Evolutionary conservation across 2,888 invertebrate genomes (phyloP).

Genomic region (Acanthosepion esculentum): DNA sequence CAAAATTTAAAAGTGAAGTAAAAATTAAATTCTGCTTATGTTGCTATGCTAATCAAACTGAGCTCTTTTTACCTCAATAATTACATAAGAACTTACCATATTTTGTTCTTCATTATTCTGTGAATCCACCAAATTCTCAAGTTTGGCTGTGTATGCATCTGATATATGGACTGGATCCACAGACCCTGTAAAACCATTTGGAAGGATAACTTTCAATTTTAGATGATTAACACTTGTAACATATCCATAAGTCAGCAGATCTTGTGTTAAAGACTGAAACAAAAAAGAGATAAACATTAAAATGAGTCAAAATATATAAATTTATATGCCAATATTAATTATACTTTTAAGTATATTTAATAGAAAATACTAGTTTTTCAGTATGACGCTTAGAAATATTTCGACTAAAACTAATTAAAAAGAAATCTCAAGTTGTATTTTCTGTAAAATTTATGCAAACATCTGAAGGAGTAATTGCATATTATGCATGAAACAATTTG

Average conservation of each 20-base stretch:
- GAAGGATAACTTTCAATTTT: neutral
- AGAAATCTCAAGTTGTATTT: too few relatives aligned
- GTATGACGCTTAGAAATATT: too few relatives aligned
- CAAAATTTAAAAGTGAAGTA: too few relatives aligned
- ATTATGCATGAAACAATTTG: too few relatives aligned
- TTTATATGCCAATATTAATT: neutral
- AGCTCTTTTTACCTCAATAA: too few relatives aligned
- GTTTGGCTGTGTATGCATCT: neutral
- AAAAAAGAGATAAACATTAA: neutral
- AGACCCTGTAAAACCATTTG: constrained; percentile 36
- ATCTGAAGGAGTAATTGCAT: too few relatives aligned
- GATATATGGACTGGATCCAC: neutral
- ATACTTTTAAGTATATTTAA: too few relatives aligned
- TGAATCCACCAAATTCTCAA: neutral
- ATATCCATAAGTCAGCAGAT: constrained; percentile 39
- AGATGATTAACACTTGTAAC: neutral
- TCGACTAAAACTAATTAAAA: too few relatives aligned
- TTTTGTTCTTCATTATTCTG: neutral
- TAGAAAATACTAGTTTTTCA: too few relatives aligned
- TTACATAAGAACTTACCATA: neutral
- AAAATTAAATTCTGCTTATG: too few relatives aligned
- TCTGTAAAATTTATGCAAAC: too few relatives aligned
- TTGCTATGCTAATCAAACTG: too few relatives aligned
- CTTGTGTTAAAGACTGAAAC: neutral
- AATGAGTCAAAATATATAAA: neutral